Conservation (phyloP, 2,888 invertebrate species). For the Thereva unica region DNA sequence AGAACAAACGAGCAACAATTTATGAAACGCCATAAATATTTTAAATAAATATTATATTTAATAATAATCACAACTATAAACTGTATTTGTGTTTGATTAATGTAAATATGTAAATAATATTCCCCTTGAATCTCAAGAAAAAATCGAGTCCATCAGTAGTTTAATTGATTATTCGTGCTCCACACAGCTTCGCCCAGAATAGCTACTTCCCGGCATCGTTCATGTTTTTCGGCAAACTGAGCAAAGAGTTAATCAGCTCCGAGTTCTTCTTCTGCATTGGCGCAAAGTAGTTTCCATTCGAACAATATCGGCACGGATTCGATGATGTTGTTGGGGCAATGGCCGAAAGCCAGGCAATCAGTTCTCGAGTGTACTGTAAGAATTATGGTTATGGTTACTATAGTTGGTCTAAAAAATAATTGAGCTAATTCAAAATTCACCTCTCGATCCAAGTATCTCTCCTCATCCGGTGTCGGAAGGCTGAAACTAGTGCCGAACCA, state of each 20-base stretch:
- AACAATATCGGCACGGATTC: conserved; percentile 46
- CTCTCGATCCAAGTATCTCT: conserved; percentile 54
- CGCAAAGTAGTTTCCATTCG: conserved; percentile 42
- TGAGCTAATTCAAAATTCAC: conserved; percentile 42
- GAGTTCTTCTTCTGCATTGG: conserved; percentile 67
- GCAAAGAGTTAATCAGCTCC: conserved; percentile 73
- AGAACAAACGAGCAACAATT: too few species aligned
- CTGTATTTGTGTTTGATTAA: too few species aligned
- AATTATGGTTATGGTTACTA: conserved; percentile 6
- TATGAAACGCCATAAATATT: too few species aligned
- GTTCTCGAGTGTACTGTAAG: conserved; percentile 49
- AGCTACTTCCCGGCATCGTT: conserved; percentile 71
- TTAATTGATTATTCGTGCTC: neutral
- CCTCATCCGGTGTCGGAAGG: conserved; percentile 53
- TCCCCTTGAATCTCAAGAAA: too few species aligned
- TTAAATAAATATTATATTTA: too few species aligned
- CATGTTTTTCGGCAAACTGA: conserved; percentile 75
- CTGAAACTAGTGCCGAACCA: conserved; percentile 31
- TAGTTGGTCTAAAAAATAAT: neutral
- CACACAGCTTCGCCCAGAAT: neutral
- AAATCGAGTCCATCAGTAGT: too few species aligned
- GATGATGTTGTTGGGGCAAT: conserved; percentile 48
- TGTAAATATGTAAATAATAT: too few species aligned
- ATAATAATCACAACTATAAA: too few species aligned
- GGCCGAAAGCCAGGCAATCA: conserved; percentile 52